Conservation (phyloP, 1,140 invertebrate species). For the Pseudomyrmex flavicornis region DNA sequence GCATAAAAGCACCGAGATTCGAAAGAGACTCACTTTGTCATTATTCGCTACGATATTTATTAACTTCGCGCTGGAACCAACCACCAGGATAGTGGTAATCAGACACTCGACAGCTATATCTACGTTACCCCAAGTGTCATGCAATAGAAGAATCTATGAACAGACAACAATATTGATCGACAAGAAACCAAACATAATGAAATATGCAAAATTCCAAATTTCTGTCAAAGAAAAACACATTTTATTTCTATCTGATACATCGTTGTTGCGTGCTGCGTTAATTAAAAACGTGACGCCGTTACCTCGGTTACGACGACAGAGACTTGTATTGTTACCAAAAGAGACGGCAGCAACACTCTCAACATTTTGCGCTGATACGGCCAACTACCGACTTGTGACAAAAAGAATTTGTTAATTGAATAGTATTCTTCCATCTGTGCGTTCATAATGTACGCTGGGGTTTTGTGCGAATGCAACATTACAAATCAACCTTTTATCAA, state of each 20-base stretch:
- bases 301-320: background rate
- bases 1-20: too few relatives aligned
- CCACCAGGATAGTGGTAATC: background rate
- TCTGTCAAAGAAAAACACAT: too few relatives aligned
- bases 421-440: background rate
- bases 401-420: background rate
- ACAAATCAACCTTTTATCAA: too few relatives aligned
- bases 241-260: too few relatives aligned
- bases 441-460: too few relatives aligned
- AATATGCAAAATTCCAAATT: too few relatives aligned
- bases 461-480: too few relatives aligned
- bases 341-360: background rate
- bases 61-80: background rate
- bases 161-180: too few relatives aligned
- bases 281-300: background rate
- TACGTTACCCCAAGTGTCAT: constrained; percentile 9
- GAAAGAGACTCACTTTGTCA: constrained; percentile 30
- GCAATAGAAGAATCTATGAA: background rate
- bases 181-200: background rate
- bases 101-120: constrained; percentile 6
- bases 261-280: too few relatives aligned
- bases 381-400: constrained; percentile 14
- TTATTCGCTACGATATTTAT: constrained; percentile 24
- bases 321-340: background rate
- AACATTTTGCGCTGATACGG: background rate